phyloP scores from a whole-genome alignment of 2,888 invertebrate species.

The Ligdia adustata region DNA sequence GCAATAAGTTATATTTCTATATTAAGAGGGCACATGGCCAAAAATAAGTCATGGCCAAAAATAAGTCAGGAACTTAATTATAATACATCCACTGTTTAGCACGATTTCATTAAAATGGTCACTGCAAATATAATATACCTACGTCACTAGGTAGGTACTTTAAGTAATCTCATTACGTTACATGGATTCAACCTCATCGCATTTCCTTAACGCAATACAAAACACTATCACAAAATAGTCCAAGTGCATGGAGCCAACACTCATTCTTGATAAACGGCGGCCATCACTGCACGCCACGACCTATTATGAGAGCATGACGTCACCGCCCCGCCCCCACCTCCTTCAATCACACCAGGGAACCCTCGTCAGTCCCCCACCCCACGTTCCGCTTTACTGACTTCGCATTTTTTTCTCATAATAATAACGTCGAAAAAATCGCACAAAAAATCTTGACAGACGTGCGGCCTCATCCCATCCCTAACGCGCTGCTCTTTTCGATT shows the following conservation, averaged over 20 bases:
- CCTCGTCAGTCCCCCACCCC: conserved; percentile 83
- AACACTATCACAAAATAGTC: conserved; percentile 54
- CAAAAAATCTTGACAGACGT: conserved; percentile 82
- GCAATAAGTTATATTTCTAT: too few relatives aligned
- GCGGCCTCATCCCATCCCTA: conserved; percentile 72
- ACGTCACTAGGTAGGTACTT: too few relatives aligned
- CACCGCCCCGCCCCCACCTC: conserved; percentile 82
- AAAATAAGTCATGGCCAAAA: too few relatives aligned
- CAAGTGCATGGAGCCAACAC: conserved; percentile 72
- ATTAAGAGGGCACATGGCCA: too few relatives aligned
- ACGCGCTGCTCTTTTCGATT: conserved; percentile 61
- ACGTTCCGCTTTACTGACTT: conserved; percentile 82
- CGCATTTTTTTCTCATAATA: conserved; percentile 83
- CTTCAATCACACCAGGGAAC: conserved; percentile 82
- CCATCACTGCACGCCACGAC: conserved; percentile 82
- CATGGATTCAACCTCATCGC: too few relatives aligned
- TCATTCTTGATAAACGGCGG: conserved; percentile 79
- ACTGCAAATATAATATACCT: too few relatives aligned
- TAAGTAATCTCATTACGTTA: too few relatives aligned
- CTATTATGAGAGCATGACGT: conserved; percentile 84
- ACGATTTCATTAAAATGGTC: too few relatives aligned
- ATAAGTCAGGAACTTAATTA: too few relatives aligned
- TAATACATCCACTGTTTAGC: too few relatives aligned
- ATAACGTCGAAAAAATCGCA: conserved; percentile 82
- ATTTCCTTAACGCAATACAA: conserved; percentile 2